Conservation (phyloP, 1,140 invertebrate species). For the Bombyx mandarina region DNA sequence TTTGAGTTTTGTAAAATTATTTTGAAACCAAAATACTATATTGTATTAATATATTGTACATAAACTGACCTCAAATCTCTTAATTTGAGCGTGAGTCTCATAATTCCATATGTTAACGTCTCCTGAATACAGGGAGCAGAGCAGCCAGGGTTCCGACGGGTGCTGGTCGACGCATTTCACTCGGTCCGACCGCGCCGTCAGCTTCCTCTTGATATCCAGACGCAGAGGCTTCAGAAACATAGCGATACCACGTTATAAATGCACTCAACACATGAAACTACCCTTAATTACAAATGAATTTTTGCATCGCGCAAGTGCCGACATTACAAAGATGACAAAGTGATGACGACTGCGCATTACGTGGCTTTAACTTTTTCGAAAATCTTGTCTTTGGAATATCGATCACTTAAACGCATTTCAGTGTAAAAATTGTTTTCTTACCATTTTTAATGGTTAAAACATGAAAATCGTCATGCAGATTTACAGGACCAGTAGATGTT, state of each 20-base stretch:
- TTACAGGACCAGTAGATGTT: constrained; percentile 43
- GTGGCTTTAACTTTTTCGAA: constrained; percentile 23
- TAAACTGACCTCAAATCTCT: constrained; percentile 83
- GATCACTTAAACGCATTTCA: constrained; percentile 12
- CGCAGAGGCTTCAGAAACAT: constrained; percentile 84
- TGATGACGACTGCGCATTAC: constrained; percentile 31
- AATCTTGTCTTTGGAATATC: constrained; percentile 7
- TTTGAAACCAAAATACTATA: too few species aligned
- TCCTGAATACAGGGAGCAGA: constrained; percentile 98
- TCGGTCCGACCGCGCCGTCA: constrained; percentile 96
- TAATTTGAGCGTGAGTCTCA: constrained; percentile 90
- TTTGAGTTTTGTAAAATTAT: too few species aligned
- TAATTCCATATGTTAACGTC: constrained; percentile 99
- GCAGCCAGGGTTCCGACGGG: constrained; percentile 97
- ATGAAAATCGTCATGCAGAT: constrained; percentile 56
- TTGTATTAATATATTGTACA: too few species aligned
- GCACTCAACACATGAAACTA: constrained; percentile 11
- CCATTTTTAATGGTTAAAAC: constrained; percentile 61
- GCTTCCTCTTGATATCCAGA: constrained; percentile 97
- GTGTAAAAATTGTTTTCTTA: constrained; percentile 34
- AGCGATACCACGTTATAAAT: constrained; percentile 19
- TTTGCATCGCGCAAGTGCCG: constrained; percentile 29
- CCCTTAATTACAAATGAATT: constrained; percentile 21
- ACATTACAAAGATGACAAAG: constrained; percentile 47
- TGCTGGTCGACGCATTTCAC: constrained; percentile 99